Conservation (phyloP, 2,113 vertebrate genomes). For the Acrocephalus kingi region DNA sequence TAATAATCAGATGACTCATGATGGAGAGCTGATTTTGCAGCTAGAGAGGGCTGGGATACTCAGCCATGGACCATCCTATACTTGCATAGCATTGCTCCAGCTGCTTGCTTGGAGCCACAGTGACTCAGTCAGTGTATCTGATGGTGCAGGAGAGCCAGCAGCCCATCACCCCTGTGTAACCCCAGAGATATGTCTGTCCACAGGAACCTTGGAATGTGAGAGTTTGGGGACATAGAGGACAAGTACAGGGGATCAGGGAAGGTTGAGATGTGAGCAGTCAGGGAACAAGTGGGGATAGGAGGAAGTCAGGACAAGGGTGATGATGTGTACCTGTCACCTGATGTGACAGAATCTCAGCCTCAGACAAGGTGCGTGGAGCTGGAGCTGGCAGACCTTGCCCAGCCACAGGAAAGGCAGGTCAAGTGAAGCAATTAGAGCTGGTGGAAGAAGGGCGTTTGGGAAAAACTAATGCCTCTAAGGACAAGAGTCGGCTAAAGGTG, state of each 20-base stretch:
- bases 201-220: fast-evolving
- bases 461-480: not conserved
- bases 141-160: not conserved
- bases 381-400: not conserved
- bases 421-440: not conserved
- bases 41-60: not conserved
- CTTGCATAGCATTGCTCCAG: not conserved
- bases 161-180: fast-evolving
- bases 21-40: not conserved
- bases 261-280: not conserved
- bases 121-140: not conserved
- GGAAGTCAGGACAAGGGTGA: not conserved
- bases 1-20: constrained; percentile 2
- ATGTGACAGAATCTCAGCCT: not conserved
- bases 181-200: not conserved
- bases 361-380: not conserved
- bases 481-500: not conserved
- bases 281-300: not conserved
- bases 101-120: not conserved
- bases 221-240: not conserved
- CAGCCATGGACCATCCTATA: not conserved
- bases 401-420: not conserved
- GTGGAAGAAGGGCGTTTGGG: not conserved
- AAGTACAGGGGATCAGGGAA: not conserved
- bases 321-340: not conserved